A percentile compares a stretch with the other conserved stretches of the same genome.
Evolutionary conservation across 2,888 invertebrate species (phyloP).

Genomic region (Caradrina kadenii): DNA sequence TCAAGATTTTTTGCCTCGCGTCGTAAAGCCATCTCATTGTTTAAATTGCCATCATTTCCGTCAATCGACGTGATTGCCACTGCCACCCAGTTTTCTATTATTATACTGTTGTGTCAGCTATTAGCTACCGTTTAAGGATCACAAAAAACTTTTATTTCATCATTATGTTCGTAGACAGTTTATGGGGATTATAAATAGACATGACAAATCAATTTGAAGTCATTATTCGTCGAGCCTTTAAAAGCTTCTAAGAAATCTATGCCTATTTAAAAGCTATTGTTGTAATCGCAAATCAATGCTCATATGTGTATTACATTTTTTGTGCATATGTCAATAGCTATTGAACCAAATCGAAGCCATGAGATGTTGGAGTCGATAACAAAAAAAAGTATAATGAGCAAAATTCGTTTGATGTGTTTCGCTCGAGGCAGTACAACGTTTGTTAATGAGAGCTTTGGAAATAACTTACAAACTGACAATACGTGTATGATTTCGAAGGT

Average conservation of each 20-base stretch:
- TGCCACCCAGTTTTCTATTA: constrained; percentile 55
- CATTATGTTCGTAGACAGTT: constrained; percentile 37
- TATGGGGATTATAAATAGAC: constrained; percentile 52
- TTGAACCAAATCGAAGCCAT: constrained; percentile 55
- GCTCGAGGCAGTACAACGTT: constrained; percentile 76
- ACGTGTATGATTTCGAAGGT: constrained; percentile 67
- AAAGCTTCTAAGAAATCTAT: constrained; percentile 44
- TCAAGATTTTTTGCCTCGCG: constrained; percentile 41
- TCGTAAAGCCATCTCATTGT: constrained; percentile 46
- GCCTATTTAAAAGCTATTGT: constrained; percentile 39
- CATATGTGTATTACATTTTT: constrained; percentile 50
- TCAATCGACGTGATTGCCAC: constrained; percentile 51
- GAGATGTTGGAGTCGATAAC: constrained; percentile 45
- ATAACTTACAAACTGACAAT: constrained; percentile 71
- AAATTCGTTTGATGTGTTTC: constrained; percentile 69
- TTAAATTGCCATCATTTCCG: constrained; percentile 62
- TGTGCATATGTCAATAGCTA: constrained; percentile 50
- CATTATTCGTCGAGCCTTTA: constrained; percentile 35
- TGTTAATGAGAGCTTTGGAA: constrained; percentile 69
- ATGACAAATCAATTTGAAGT: constrained; percentile 40
- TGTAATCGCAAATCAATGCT: constrained; percentile 35
- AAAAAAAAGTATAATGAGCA: constrained; percentile 71
- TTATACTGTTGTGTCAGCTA: constrained; percentile 45
- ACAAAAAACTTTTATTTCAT: constrained; percentile 43
- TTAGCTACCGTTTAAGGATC: constrained; percentile 62